Evolutionary conservation across 2,113 vertebrate species (phyloP).

Genomic region (Sturnus vulgaris): DNA sequence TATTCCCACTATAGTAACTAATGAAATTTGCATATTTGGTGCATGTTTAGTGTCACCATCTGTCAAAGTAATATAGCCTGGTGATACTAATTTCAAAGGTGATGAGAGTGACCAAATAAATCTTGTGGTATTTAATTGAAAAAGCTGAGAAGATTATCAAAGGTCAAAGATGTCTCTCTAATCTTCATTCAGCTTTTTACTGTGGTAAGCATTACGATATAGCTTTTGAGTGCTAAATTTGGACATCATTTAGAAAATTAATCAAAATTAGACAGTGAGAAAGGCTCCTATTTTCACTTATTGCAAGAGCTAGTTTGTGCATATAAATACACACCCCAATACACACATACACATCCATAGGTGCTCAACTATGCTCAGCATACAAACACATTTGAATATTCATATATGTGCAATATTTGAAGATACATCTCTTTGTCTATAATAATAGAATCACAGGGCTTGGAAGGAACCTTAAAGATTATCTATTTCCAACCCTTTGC

Average conservation of each 20-base stretch:
- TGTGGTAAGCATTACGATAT: background rate
- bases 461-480: background rate
- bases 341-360: too few species aligned
- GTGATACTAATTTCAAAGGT: background rate
- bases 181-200: background rate
- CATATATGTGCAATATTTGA: background rate
- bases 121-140: background rate
- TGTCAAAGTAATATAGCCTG: background rate
- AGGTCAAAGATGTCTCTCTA: background rate
- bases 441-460: background rate
- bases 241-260: background rate
- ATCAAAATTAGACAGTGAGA: background rate
- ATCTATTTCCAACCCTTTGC: background rate
- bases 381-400: background rate
- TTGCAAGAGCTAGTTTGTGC: background rate
- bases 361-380: background rate
- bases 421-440: background rate
- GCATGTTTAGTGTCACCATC: background rate
- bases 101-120: background rate
- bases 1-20: background rate
- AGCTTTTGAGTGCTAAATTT: background rate
- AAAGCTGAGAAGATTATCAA: background rate
- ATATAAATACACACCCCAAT: background rate
- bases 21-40: background rate
- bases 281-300: background rate